Conservation (phyloP, 2,113 vertebrate species). For the Mastomys coucha region DNA sequence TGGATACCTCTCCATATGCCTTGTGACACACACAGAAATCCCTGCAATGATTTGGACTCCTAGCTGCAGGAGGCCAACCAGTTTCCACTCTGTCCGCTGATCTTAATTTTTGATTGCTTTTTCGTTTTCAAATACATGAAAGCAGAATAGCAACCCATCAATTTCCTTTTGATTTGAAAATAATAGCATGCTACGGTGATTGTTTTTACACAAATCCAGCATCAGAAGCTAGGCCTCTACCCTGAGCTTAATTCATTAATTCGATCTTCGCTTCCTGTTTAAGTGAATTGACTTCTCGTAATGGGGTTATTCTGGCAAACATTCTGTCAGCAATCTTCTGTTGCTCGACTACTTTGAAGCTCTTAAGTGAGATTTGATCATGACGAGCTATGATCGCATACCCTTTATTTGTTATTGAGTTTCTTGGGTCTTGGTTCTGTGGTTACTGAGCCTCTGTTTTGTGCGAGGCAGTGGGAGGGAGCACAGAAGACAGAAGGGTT, state of each 20-base stretch:
- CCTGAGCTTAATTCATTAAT: slow-evolving; percentile 80
- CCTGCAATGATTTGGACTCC: background rate
- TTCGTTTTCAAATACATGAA: slow-evolving; percentile 70
- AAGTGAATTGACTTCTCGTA: slow-evolving; percentile 77
- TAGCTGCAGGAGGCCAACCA: slow-evolving; percentile 7
- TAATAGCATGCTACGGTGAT: slow-evolving; percentile 76
- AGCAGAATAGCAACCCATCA: slow-evolving; percentile 79
- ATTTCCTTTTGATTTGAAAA: slow-evolving; percentile 81
- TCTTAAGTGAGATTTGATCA: slow-evolving; percentile 78
- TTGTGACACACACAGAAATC: background rate
- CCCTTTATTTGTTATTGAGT: slow-evolving; percentile 24
- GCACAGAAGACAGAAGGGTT: background rate
- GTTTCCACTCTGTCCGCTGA: slow-evolving; percentile 39
- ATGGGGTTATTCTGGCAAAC: slow-evolving; percentile 76
- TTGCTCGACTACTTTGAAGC: slow-evolving; percentile 68
- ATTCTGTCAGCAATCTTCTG: slow-evolving; percentile 74
- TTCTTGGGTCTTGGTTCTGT: slow-evolving; percentile 30
- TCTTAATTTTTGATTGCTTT: slow-evolving; percentile 49
- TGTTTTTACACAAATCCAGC: slow-evolving; percentile 76
- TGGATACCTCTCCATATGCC: background rate
- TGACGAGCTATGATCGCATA: slow-evolving; percentile 19
- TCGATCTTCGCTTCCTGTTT: slow-evolving; percentile 80
- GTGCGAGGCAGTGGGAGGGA: background rate
- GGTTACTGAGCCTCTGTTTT: background rate
- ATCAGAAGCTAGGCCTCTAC: slow-evolving; percentile 77